These are phyloP conservation scores for Mormyrops attenuatus DNA, from an alignment of 2,797 vertebrate species.

Conservation along the genomic window DNA sequence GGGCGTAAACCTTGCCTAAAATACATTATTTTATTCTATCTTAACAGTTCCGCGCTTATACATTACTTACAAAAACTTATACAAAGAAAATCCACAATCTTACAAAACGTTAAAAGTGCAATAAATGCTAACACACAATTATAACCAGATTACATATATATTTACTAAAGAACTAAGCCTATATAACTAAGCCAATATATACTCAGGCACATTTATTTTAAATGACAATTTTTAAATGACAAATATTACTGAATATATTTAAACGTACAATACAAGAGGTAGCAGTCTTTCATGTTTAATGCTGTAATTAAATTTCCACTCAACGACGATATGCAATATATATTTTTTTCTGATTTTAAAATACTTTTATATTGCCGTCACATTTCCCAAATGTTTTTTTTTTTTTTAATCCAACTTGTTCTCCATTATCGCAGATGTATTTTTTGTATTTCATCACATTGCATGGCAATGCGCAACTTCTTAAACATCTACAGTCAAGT, in stretches of 20 bases:
- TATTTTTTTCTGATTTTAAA: background rate
- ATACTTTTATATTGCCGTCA: background rate
- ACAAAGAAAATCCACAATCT: background rate
- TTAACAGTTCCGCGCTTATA: constrained; percentile 58
- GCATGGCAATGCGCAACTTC: background rate
- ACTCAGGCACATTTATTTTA: background rate
- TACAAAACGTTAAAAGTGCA: background rate
- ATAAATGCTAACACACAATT: background rate
- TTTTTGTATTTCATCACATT: background rate
- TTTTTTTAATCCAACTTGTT: background rate
- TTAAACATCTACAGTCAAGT: background rate
- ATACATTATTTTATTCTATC: constrained; percentile 67
- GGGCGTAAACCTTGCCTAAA: constrained; percentile 66
- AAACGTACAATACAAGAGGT: background rate
- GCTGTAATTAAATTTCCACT: background rate
- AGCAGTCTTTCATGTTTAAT: background rate
- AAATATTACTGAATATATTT: background rate
- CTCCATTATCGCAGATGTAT: background rate
- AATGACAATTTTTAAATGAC: background rate
- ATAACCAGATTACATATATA: background rate
- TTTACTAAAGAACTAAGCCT: background rate
- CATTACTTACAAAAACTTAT: constrained; percentile 25
- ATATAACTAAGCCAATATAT: background rate
- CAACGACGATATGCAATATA: background rate
- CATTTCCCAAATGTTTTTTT: background rate